Conservation (phyloP, 2,113 vertebrate species). For the Rhynchomys soricoides region DNA sequence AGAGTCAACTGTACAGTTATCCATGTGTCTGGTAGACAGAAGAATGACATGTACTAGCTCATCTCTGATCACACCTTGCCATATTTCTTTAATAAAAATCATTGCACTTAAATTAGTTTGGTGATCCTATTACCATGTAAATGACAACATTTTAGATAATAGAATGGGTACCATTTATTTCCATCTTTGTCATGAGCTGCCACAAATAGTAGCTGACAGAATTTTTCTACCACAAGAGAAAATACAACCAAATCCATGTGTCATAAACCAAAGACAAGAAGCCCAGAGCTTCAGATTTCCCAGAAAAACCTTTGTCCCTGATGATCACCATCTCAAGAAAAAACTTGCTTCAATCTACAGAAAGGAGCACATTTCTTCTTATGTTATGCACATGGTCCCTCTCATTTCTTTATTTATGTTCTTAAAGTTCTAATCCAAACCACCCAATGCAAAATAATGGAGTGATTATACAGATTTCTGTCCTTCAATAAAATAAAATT, state of each 20-base stretch:
- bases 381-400: not conserved
- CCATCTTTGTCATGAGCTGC: not conserved
- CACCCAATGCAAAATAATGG: not conserved
- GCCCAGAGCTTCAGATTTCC: not conserved
- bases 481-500: not conserved
- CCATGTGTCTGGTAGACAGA: not conserved
- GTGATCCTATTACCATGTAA: not conserved
- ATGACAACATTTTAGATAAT: not conserved
- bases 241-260: not conserved
- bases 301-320: not conserved
- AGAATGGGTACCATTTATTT: not conserved
- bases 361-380: not conserved
- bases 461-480: not conserved
- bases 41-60: not conserved
- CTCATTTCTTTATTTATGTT: constrained; percentile 1
- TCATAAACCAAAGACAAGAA: not conserved
- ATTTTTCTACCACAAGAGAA: not conserved
- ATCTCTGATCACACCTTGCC: not conserved
- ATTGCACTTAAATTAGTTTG: not conserved
- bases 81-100: not conserved
- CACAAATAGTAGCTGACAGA: not conserved
- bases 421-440: not conserved
- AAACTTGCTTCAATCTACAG: not conserved
- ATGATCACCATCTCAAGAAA: not conserved
- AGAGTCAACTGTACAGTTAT: not conserved